Percentiles rank a stretch among this genome's conserved stretches.
phyloP scores from a whole-genome alignment of 1,140 invertebrate species.

The Listronotus bonariensis region DNA sequence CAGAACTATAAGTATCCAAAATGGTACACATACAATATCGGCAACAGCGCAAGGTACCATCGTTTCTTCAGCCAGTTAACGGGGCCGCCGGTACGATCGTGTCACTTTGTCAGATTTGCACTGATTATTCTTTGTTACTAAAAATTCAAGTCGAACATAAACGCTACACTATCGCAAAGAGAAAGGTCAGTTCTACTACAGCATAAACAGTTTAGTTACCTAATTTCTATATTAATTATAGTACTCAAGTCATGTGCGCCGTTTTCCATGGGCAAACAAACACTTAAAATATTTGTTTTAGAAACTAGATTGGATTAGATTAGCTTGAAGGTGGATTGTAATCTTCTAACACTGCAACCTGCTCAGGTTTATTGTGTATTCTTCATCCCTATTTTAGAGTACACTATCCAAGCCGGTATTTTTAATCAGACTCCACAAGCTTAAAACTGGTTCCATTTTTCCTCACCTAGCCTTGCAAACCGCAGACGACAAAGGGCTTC shows the following conservation, averaged over 20 bases:
- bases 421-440: too few relatives aligned
- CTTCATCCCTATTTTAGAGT: too few relatives aligned
- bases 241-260: background rate
- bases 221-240: slow-evolving; percentile 21
- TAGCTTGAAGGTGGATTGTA: too few relatives aligned
- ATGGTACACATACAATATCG: background rate
- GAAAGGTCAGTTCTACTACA: slow-evolving; percentile 27
- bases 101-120: slow-evolving; percentile 31
- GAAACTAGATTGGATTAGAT: too few relatives aligned
- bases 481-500: too few relatives aligned
- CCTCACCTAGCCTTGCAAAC: too few relatives aligned
- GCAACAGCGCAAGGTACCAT: slow-evolving; percentile 17
- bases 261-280: too few relatives aligned
- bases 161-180: slow-evolving; percentile 19
- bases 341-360: too few relatives aligned
- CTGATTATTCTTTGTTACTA: slow-evolving; percentile 30
- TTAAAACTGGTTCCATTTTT: too few relatives aligned
- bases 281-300: too few relatives aligned
- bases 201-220: slow-evolving; percentile 30
- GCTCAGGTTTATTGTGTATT: too few relatives aligned
- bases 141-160: slow-evolving; percentile 20
- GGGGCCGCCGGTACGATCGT: slow-evolving; percentile 25
- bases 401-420: too few relatives aligned
- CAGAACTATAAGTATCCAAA: background rate
- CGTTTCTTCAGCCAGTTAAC: slow-evolving; percentile 25